Percentiles rank a stretch among this genome's conserved stretches.
Evolutionary conservation across 92 coral and sea anemone species (phyloP).

Genomic region (Paramuricea clavata): DNA sequence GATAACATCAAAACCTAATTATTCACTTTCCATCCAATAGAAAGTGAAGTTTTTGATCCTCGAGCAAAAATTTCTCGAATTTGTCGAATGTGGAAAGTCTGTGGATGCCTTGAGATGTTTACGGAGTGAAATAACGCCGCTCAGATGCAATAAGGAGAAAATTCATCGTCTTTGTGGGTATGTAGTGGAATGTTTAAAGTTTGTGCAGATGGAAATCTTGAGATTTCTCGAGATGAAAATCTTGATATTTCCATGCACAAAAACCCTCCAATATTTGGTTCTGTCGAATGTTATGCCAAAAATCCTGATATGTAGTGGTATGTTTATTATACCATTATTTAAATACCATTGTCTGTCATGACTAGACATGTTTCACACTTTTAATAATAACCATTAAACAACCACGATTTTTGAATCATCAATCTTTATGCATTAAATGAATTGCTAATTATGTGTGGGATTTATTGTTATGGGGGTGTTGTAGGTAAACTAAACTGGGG

Average conservation of each 20-base stretch:
- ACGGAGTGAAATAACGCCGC: conserved; percentile 93
- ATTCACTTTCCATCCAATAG: conserved; percentile 56
- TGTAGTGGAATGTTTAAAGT: conserved; percentile 39
- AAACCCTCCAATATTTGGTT: no score
- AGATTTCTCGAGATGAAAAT: no score
- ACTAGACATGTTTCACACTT: background rate
- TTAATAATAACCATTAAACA: background rate
- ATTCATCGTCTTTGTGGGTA: conserved; percentile 97
- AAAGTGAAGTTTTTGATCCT: conserved; percentile 95
- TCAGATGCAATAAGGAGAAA: conserved; percentile 87
- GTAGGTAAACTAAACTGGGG: background rate
- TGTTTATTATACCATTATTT: background rate
- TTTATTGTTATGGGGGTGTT: background rate
- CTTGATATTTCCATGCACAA: no score
- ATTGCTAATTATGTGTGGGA: background rate
- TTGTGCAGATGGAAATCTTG: no score
- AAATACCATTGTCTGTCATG: background rate
- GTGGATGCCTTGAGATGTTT: conserved; percentile 93
- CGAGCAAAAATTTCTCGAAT: conserved; percentile 97
- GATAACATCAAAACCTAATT: background rate
- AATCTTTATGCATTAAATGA: background rate
- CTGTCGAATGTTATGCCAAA: no score
- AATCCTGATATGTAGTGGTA: no score
- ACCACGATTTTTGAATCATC: background rate
- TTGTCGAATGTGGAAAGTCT: conserved; percentile 86